phyloP scores from a whole-genome alignment of 2,113 vertebrate genomes.

The Marmota monax region DNA sequence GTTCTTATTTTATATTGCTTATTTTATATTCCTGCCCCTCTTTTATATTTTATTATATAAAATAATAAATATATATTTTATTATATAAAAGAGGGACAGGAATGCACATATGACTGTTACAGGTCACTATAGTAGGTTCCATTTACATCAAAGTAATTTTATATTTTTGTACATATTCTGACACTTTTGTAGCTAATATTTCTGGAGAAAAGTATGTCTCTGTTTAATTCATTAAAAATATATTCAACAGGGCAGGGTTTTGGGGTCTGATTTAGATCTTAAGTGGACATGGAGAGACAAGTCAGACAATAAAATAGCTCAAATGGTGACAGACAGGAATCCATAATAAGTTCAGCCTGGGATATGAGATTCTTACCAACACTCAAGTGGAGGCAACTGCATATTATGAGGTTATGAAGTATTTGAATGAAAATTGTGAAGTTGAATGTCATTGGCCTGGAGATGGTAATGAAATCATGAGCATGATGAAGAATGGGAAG shows the following conservation, averaged over 20 bases:
- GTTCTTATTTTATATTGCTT: not conserved
- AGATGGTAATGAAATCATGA: not conserved
- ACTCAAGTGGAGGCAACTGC: not conserved
- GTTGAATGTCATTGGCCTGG: not conserved
- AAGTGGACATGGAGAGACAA: not conserved
- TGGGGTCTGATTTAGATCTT: not conserved
- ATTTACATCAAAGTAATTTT: not conserved
- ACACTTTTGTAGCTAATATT: not conserved
- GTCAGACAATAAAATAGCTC: not conserved
- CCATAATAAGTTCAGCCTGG: not conserved
- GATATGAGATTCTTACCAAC: not conserved
- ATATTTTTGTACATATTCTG: not conserved
- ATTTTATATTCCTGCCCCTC: not conserved
- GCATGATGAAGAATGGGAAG: not conserved
- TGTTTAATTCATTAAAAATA: not conserved
- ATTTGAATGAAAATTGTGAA: not conserved
- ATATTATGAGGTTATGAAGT: not conserved
- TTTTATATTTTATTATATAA: too few relatives aligned
- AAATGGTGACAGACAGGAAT: not conserved
- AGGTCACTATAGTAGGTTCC: not conserved
- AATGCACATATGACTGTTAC: fast-evolving
- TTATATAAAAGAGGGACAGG: not conserved
- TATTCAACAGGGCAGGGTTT: not conserved
- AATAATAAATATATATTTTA: not conserved
- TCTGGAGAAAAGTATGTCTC: not conserved